These are phyloP conservation scores for Zaprionus lineosus DNA, from an alignment of 2,888 invertebrate species.

Conservation along the genomic window DNA sequence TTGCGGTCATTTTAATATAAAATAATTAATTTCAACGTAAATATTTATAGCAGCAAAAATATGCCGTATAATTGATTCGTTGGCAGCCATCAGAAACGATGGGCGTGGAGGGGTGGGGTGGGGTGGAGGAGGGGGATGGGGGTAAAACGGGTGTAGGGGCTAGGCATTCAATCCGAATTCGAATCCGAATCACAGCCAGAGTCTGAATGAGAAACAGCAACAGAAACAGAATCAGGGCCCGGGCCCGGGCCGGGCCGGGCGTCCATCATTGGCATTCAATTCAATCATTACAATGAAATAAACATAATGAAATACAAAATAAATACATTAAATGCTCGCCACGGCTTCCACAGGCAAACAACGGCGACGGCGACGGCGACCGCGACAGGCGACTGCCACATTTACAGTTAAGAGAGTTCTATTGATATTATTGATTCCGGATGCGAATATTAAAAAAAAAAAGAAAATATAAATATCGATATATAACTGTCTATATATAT, in stretches of 20 bases:
- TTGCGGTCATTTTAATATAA: slow-evolving; percentile 78
- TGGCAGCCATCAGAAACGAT: slow-evolving; percentile 31
- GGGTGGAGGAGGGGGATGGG: not conserved
- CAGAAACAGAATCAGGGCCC: not conserved
- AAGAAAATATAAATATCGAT: not conserved
- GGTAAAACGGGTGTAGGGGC: too few relatives aligned
- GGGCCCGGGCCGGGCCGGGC: not conserved
- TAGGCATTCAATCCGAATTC: too few relatives aligned
- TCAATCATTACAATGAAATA: slow-evolving; percentile 72
- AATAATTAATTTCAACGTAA: slow-evolving; percentile 78
- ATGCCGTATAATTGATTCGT: slow-evolving; percentile 73
- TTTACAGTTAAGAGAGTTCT: slow-evolving; percentile 30
- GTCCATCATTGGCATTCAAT: slow-evolving; percentile 61
- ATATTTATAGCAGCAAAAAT: slow-evolving; percentile 76
- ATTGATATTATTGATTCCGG: slow-evolving; percentile 45
- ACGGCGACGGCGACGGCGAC: too few relatives aligned
- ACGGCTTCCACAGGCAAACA: slow-evolving; percentile 32
- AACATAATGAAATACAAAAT: slow-evolving; percentile 69
- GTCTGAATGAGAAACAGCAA: slow-evolving; percentile 1
- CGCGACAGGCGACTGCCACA: too few relatives aligned
- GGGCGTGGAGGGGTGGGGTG: not conserved
- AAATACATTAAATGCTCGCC: slow-evolving; percentile 68
- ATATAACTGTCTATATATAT: not conserved
- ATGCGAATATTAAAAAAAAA: slow-evolving; percentile 19
- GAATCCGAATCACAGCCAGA: not conserved